These are phyloP conservation scores for Lamproptera curius DNA, from an alignment of 2,888 invertebrate genomes.

Conservation along the genomic window DNA sequence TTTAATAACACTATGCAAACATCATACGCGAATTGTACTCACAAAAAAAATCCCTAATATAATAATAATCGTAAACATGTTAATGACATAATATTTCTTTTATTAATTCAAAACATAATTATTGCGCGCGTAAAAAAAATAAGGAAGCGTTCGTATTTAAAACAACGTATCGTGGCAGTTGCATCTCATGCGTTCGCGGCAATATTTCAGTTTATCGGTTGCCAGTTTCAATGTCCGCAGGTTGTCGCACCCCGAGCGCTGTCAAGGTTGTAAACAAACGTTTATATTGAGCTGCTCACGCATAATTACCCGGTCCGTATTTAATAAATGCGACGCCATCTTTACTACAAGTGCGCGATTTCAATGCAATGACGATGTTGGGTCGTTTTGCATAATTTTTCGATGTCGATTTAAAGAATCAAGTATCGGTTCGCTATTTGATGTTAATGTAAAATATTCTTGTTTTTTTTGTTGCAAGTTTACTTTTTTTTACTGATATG, in stretches of 20 bases:
- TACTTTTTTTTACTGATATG: background rate
- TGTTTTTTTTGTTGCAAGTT: background rate
- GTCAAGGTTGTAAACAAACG: conserved; percentile 21
- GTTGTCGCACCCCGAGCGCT: conserved; percentile 18
- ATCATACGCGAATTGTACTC: no score
- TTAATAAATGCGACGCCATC: conserved; percentile 2
- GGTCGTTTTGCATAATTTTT: background rate
- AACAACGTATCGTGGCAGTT: no score
- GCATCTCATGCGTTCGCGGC: background rate
- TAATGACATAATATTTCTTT: no score
- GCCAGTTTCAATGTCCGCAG: conserved; percentile 14
- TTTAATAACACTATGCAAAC: no score
- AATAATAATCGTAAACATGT: no score
- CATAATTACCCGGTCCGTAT: conserved; percentile 13
- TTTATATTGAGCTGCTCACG: conserved; percentile 15
- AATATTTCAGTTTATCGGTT: conserved; percentile 15
- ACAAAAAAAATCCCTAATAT: no score
- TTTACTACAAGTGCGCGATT: background rate
- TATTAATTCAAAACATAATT: no score
- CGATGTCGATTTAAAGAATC: background rate
- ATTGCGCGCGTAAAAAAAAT: no score
- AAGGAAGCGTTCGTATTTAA: conserved; percentile 48
- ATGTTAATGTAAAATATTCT: background rate
- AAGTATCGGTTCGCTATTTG: background rate
- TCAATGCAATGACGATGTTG: background rate